Evolutionary conservation across 2,797 vertebrate genomes (phyloP).

Genomic region (Hafferia zeledoni): DNA sequence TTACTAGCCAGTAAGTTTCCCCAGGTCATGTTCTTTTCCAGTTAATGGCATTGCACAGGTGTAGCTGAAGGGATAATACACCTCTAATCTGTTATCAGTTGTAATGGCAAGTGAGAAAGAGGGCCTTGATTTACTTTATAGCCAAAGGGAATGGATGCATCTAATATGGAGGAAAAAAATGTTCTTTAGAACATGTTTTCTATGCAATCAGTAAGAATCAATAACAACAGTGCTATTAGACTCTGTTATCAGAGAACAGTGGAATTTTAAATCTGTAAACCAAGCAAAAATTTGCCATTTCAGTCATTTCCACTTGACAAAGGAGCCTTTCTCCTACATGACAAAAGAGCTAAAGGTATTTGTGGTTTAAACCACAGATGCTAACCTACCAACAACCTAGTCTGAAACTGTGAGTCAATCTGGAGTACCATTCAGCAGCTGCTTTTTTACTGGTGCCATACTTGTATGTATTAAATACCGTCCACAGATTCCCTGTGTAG

Average conservation of each 20-base stretch:
- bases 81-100: not conserved
- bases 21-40: not conserved
- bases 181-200: not conserved
- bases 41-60: constrained; percentile 1
- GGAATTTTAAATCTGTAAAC: not conserved
- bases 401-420: not conserved
- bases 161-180: not conserved
- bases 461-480: not conserved
- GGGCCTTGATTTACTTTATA: not conserved
- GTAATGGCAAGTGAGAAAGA: not conserved
- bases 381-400: not conserved
- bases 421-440: not conserved
- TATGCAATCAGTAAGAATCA: not conserved
- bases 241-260: not conserved
- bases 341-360: not conserved
- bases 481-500: constrained; percentile 3
- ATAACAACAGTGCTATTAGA: not conserved
- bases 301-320: not conserved
- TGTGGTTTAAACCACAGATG: not conserved
- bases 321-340: not conserved
- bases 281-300: not conserved
- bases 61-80: not conserved
- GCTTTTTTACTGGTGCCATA: constrained; percentile 1
- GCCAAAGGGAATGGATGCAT: not conserved
- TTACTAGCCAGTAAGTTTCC: not conserved